phyloP scores from a whole-genome alignment of 2,888 invertebrate species.

The Ophonus ardosiacus region DNA sequence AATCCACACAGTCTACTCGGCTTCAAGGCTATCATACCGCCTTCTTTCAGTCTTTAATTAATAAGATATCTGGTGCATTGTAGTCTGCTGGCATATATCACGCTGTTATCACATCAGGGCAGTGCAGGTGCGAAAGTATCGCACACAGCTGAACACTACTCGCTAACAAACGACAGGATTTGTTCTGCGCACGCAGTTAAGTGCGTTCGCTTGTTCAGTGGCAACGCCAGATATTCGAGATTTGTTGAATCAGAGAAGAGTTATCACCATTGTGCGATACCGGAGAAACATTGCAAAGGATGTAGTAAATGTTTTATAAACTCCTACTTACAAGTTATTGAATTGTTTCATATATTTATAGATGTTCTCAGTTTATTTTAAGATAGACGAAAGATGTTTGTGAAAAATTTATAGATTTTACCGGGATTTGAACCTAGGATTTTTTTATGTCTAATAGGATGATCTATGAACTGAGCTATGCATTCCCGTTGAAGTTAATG shows the following conservation, averaged over 20 bases:
- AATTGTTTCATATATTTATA: too few relatives aligned
- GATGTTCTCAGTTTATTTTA: too few relatives aligned
- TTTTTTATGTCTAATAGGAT: too few relatives aligned
- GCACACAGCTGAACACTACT: not conserved
- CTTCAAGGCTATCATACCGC: slow-evolving; percentile 49
- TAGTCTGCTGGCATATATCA: slow-evolving; percentile 17
- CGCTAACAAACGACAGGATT: not conserved
- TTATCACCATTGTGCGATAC: slow-evolving; percentile 9
- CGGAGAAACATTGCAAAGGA: not conserved
- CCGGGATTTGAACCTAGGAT: too few relatives aligned
- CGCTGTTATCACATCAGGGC: not conserved
- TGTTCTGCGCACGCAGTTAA: slow-evolving; percentile 30
- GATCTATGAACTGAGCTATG: too few relatives aligned
- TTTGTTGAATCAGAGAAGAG: not conserved
- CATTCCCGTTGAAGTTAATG: too few relatives aligned
- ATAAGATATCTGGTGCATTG: slow-evolving; percentile 51
- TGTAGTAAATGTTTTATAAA: not conserved
- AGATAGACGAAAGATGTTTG: too few relatives aligned
- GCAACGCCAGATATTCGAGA: slow-evolving; percentile 28
- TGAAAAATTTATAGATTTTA: too few relatives aligned
- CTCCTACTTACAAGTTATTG: not conserved
- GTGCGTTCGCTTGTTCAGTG: slow-evolving; percentile 48
- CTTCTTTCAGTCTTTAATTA: slow-evolving; percentile 54
- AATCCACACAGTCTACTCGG: not conserved
- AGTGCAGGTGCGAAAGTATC: slow-evolving; percentile 46